Evolutionary conservation across 2,797 vertebrate species (phyloP).

Genomic region (Bovichtus variegatus): DNA sequence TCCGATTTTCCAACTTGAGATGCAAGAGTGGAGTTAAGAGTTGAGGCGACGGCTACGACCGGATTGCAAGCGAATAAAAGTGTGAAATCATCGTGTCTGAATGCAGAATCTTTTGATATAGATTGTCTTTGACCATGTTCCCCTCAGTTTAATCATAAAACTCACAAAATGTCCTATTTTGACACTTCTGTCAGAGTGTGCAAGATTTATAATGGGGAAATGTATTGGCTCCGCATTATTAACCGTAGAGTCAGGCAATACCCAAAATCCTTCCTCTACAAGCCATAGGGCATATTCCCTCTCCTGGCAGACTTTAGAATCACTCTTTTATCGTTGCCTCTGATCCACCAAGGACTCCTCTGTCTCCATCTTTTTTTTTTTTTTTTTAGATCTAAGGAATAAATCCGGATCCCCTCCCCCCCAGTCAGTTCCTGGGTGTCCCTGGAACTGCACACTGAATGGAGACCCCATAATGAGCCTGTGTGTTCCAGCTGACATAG

Average conservation of each 20-base stretch:
- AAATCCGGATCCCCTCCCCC: conserved; percentile 13
- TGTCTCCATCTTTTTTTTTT: conserved; percentile 27
- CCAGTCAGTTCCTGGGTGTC: conserved; percentile 50
- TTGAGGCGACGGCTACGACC: no score
- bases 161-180: not conserved
- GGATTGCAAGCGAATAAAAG: no score
- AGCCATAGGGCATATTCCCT: not conserved
- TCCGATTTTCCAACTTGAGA: no score
- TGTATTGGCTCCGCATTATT: not conserved
- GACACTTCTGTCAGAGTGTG: not conserved
- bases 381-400: conserved; percentile 26
- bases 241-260: not conserved
- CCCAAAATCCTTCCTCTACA: not conserved
- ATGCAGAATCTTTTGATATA: no score
- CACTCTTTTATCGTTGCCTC: conserved; percentile 22
- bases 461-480: conserved; percentile 79
- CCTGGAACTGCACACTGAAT: conserved; percentile 66
- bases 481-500: conserved; percentile 77
- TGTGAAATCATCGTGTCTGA: no score
- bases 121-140: no score
- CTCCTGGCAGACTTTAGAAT: conserved; percentile 13
- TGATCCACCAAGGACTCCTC: conserved; percentile 23
- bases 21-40: no score
- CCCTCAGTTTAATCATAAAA: not conserved
- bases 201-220: no score